Evolutionary conservation across 2,113 vertebrate genomes (phyloP).

Genomic region (Etheostoma cragini): DNA sequence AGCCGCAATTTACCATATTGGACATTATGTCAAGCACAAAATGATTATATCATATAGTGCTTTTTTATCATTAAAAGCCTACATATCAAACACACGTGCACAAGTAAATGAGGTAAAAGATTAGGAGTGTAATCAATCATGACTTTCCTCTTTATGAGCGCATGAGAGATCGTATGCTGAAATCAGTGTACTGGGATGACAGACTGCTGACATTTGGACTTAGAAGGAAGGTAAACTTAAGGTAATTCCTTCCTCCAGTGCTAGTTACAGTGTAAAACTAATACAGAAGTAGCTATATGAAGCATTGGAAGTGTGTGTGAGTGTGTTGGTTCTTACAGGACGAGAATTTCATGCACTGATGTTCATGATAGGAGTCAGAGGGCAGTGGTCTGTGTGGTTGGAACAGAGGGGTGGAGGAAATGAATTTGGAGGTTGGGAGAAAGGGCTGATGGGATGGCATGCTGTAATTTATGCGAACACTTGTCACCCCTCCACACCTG

Average conservation of each 20-base stretch:
- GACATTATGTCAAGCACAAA: conserved; percentile 50
- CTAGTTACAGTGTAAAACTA: conserved; percentile 49
- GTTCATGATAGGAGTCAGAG: conserved; percentile 24
- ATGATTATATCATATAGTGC: conserved; percentile 37
- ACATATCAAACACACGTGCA: conserved; percentile 31
- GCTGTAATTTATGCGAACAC: conserved; percentile 57
- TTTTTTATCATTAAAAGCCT: conserved; percentile 38
- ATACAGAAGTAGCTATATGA: conserved; percentile 24
- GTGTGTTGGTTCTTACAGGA: conserved; percentile 13
- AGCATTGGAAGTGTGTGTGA: neutral
- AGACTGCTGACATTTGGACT: conserved; percentile 27
- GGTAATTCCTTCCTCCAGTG: conserved; percentile 34
- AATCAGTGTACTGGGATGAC: conserved; percentile 7
- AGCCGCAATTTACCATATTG: conserved; percentile 47
- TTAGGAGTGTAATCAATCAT: conserved; percentile 42
- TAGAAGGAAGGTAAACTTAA: conserved; percentile 35
- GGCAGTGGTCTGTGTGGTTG: conserved; percentile 23
- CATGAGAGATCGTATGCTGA: neutral
- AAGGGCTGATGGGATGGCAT: conserved; percentile 36
- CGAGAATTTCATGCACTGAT: conserved; percentile 35
- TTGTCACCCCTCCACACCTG: conserved; percentile 41
- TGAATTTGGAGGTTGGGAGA: conserved; percentile 33
- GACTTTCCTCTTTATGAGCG: neutral
- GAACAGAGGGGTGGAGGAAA: conserved; percentile 19
- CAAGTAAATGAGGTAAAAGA: conserved; percentile 36